phyloP scores from a whole-genome alignment of 2,888 invertebrate genomes.

The Drosophila infuscata region DNA sequence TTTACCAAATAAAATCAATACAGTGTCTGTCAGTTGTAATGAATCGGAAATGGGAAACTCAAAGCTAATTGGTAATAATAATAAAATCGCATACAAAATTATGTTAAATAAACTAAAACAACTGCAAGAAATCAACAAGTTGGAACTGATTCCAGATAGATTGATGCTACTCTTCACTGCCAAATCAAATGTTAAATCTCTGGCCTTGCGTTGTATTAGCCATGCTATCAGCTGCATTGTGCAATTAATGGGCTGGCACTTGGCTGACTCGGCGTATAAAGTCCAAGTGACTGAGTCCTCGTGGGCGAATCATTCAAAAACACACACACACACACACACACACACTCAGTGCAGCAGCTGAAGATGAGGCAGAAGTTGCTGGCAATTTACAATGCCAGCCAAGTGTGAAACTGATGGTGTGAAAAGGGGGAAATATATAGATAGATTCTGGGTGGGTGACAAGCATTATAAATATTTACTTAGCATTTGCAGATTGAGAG shows the following conservation, averaged over 20 bases:
- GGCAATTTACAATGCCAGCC: constrained; percentile 24
- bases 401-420: constrained; percentile 34
- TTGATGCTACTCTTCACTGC: not conserved
- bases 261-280: constrained; percentile 62
- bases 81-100: not conserved
- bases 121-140: not conserved
- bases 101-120: not conserved
- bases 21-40: too few species aligned
- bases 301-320: constrained; percentile 7
- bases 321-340: too few species aligned
- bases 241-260: constrained; percentile 76
- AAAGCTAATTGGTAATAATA: too few species aligned
- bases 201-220: constrained; percentile 23
- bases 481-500: constrained; percentile 34
- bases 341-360: constrained; percentile 11
- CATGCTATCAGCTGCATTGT: constrained; percentile 37
- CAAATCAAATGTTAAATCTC: constrained; percentile 14
- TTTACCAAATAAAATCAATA: too few species aligned
- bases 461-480: constrained; percentile 52
- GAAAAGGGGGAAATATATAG: not conserved
- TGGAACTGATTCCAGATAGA: not conserved
- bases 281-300: constrained; percentile 49
- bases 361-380: constrained; percentile 25
- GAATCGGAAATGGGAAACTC: not conserved
- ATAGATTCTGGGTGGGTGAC: not conserved